These are phyloP conservation scores for Psilopsiagon aymara DNA, from an alignment of 2,113 vertebrate genomes.

Conservation along the genomic window DNA sequence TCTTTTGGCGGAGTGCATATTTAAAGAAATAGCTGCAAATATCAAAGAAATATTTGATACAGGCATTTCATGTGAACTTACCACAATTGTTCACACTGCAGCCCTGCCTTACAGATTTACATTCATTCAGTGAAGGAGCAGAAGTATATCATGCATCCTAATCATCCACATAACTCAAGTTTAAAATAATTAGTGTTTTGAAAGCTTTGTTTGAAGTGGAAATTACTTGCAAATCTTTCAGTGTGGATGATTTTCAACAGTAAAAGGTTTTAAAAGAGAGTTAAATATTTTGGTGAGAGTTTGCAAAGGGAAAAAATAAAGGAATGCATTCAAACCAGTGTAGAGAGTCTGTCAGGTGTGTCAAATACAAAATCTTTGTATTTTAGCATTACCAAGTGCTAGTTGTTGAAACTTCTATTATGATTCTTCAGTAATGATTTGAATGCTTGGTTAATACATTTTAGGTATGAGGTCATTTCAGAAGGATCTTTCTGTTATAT, in stretches of 20 bases:
- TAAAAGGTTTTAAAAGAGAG: neutral
- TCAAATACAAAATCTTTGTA: neutral
- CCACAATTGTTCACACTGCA: neutral
- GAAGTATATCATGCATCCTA: neutral
- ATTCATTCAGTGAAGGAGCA: neutral
- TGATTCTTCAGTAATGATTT: neutral
- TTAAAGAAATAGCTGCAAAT: neutral
- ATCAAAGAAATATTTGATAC: neutral
- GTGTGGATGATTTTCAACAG: neutral
- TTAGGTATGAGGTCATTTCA: neutral
- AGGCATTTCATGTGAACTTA: neutral
- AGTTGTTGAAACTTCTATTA: neutral
- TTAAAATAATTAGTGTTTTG: constrained; percentile 15
- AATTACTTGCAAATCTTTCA: neutral
- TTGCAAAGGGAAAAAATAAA: neutral
- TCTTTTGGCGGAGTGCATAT: neutral
- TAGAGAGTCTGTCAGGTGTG: neutral
- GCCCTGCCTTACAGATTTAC: neutral
- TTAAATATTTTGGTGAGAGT: neutral
- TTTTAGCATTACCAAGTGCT: neutral
- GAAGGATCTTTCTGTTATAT: neutral
- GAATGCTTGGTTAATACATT: neutral
- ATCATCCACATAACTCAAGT: neutral
- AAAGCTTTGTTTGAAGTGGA: constrained; percentile 15
- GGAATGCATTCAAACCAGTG: neutral